Conservation (phyloP, 2,888 invertebrate genomes). For the Cheilosia variabilis region DNA sequence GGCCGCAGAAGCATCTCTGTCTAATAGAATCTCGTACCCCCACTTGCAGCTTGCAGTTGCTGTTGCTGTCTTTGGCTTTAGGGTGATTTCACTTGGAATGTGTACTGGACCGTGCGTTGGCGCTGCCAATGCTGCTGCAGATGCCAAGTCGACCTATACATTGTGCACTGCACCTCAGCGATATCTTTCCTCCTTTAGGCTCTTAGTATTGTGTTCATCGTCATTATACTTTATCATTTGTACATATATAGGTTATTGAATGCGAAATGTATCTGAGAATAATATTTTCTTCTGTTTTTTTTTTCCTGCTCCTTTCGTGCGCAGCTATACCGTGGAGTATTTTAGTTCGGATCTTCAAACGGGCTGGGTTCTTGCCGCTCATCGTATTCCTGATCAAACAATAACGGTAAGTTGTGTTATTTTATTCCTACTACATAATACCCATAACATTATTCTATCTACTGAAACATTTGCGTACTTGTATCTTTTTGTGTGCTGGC, state of each 20-base stretch:
- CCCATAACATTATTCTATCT: slow-evolving; percentile 66
- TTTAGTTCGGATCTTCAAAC: slow-evolving; percentile 91
- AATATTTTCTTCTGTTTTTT: slow-evolving; percentile 47
- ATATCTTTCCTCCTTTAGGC: slow-evolving; percentile 43
- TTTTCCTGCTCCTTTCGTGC: slow-evolving; percentile 35
- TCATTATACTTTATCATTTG: slow-evolving; percentile 74
- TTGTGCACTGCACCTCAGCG: slow-evolving; percentile 15
- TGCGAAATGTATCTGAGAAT: slow-evolving; percentile 69
- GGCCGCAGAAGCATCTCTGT: slow-evolving; percentile 55
- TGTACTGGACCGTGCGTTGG: slow-evolving; percentile 68
- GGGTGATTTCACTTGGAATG: slow-evolving; percentile 60
- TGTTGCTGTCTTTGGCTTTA: slow-evolving; percentile 20
- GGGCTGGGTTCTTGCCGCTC: slow-evolving; percentile 90
- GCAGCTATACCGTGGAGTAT: slow-evolving; percentile 90
- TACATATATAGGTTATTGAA: slow-evolving; percentile 73
- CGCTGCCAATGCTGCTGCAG: slow-evolving; percentile 34
- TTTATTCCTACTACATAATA: slow-evolving; percentile 47
- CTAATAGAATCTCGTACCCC: slow-evolving; percentile 61
- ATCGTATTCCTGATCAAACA: slow-evolving; percentile 87
- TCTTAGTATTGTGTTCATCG: slow-evolving; percentile 69
- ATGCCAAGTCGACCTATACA: slow-evolving; percentile 1
- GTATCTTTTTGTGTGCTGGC: slow-evolving; percentile 7
- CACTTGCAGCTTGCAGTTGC: slow-evolving; percentile 5
- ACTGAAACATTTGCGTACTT: slow-evolving; percentile 47
- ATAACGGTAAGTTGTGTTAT: slow-evolving; percentile 85